Conservation (phyloP, 2,888 invertebrate species). For the Entomobrya multifasciata region DNA sequence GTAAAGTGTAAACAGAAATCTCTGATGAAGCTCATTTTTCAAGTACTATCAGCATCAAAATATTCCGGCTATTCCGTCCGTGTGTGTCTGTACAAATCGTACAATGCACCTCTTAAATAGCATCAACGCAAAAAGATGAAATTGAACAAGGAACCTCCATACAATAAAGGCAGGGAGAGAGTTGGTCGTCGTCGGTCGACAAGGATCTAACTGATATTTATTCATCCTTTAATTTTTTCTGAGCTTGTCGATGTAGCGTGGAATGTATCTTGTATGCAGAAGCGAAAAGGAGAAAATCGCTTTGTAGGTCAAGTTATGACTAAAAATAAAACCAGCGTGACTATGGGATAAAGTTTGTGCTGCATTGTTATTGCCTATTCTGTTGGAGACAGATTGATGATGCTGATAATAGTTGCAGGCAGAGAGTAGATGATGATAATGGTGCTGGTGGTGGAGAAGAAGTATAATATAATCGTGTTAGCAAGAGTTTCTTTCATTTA, state of each 20-base stretch:
- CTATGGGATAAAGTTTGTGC: conserved; percentile 44
- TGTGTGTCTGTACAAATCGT: too few relatives aligned
- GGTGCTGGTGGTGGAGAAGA: conserved; percentile 4
- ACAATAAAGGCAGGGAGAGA: conserved; percentile 4
- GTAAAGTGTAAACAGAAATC: neutral
- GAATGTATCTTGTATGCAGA: conserved; percentile 29
- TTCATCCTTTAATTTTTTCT: conserved; percentile 56
- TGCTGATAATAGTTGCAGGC: conserved; percentile 49
- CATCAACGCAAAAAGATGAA: too few relatives aligned
- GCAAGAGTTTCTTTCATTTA: conserved; percentile 17
- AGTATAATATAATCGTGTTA: conserved; percentile 2
- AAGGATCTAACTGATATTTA: conserved; percentile 43
- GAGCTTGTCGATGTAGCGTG: conserved; percentile 9
- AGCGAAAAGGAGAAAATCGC: conserved; percentile 67
- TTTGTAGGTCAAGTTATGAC: conserved; percentile 76
- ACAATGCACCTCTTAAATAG: too few relatives aligned
- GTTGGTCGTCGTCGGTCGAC: neutral
- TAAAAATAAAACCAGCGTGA: conserved; percentile 75
- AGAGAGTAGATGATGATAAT: conserved; percentile 61
- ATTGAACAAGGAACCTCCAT: conserved; percentile 11
- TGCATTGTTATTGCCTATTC: conserved; percentile 34
- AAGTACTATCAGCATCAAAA: neutral
- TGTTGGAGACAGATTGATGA: conserved; percentile 63
- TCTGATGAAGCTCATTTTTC: neutral
- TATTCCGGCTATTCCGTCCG: neutral